Conservation (phyloP, 2,113 vertebrate species). For the Platysteira castanea region DNA sequence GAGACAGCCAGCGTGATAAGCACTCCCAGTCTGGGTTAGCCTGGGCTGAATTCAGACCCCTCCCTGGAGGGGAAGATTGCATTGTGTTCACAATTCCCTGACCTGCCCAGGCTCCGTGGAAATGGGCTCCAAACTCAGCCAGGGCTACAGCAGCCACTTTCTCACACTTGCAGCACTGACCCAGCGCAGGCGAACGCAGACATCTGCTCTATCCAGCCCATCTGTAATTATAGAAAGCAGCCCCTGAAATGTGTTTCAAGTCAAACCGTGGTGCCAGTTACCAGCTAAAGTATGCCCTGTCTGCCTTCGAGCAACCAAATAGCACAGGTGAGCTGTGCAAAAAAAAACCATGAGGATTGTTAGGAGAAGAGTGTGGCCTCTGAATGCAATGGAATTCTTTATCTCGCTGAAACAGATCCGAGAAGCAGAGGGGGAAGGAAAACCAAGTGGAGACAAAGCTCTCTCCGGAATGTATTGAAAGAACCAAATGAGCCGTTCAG, state of each 20-base stretch:
- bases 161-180: constrained; percentile 27
- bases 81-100: not conserved
- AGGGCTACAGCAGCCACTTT: not conserved
- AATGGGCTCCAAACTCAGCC: not conserved
- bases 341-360: not conserved
- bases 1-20: not conserved
- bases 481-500: not conserved
- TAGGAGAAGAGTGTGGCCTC: not conserved
- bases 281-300: not conserved
- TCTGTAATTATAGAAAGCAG: constrained; percentile 24
- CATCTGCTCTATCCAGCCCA: not conserved
- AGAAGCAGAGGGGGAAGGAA: not conserved
- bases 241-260: not conserved
- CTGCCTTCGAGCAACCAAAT: not conserved
- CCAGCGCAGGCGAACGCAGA: not conserved
- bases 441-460: constrained; percentile 32
- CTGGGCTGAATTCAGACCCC: not conserved
- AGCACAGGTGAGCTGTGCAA: not conserved
- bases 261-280: not conserved
- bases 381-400: constrained; percentile 31
- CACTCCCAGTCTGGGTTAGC: not conserved
- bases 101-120: not conserved
- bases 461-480: not conserved
- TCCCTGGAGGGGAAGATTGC: not conserved
- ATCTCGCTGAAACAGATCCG: constrained; percentile 41